Evolutionary conservation across 2,113 vertebrate genomes (phyloP).

Genomic region (Antigone vipio): DNA sequence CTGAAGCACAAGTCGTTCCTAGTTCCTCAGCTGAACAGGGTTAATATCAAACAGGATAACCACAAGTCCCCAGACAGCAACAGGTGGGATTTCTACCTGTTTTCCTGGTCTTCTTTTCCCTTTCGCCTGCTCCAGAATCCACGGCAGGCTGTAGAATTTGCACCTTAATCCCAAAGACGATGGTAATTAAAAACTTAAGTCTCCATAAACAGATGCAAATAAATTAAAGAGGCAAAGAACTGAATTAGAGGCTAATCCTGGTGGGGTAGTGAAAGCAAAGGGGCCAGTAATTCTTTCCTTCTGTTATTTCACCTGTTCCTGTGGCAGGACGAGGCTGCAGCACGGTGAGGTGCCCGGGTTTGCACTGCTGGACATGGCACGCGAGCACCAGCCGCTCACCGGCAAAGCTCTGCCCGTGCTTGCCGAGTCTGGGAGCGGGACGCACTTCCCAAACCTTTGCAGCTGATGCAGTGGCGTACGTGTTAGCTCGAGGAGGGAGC

Average conservation of each 20-base stretch:
- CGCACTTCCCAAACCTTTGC: neutral
- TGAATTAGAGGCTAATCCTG: constrained; percentile 45
- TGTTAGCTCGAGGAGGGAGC: neutral
- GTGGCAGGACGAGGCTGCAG: neutral
- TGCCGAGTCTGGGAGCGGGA: neutral
- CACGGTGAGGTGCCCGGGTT: neutral
- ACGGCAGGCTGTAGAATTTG: neutral
- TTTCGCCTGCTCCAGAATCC: neutral
- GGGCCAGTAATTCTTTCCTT: constrained; percentile 3
- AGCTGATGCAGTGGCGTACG: neutral
- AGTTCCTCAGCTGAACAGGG: neutral
- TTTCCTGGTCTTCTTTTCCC: neutral
- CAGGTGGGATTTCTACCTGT: neutral
- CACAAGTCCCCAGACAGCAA: neutral
- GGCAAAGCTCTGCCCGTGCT: neutral
- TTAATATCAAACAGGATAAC: neutral
- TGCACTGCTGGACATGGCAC: neutral
- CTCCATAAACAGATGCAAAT: constrained; percentile 41
- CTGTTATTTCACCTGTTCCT: constrained; percentile 31
- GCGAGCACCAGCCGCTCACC: fast-evolving
- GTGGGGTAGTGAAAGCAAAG: constrained; percentile 26
- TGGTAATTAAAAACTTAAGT: constrained; percentile 55
- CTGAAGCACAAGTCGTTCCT: neutral
- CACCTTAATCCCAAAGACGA: constrained; percentile 35
- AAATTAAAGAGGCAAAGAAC: constrained; percentile 25